Conservation (phyloP, 2,113 vertebrate genomes). For the Thunnus maccoyii region DNA sequence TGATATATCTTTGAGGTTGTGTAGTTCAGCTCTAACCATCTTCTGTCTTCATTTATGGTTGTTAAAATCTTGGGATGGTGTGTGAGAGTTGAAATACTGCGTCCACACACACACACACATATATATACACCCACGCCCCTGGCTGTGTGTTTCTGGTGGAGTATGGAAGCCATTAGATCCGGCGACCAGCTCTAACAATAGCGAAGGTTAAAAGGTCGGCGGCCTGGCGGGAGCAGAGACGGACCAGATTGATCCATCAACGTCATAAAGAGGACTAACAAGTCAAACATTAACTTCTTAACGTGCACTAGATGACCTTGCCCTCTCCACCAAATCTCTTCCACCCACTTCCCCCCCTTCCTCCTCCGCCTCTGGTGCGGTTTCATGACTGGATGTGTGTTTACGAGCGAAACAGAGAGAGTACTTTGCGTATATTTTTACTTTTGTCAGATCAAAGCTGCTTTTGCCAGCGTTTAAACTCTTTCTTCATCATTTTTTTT, state of each 20-base stretch:
- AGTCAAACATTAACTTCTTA: slow-evolving; percentile 76
- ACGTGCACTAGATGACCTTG: slow-evolving; percentile 68
- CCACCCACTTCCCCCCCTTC: not conserved
- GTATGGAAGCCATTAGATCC: slow-evolving; percentile 75
- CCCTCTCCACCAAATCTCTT: slow-evolving; percentile 26
- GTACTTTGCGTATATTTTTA: slow-evolving; percentile 1
- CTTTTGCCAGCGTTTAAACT: not conserved
- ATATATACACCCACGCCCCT: slow-evolving; percentile 1
- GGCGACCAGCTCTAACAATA: slow-evolving; percentile 65
- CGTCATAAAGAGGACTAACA: slow-evolving; percentile 52
- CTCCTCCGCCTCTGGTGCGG: not conserved
- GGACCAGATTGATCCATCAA: slow-evolving; percentile 75
- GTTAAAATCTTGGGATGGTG: not conserved
- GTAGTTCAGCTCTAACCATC: too few relatives aligned
- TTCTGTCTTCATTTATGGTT: too few relatives aligned
- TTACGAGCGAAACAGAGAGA: not conserved
- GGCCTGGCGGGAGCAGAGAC: slow-evolving; percentile 59
- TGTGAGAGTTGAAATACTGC: not conserved
- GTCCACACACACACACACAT: not conserved
- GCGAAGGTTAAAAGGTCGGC: slow-evolving; percentile 58
- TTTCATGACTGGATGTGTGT: slow-evolving; percentile 1
- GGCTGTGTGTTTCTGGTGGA: slow-evolving; percentile 39
- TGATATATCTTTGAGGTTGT: too few relatives aligned
- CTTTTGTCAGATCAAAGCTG: slow-evolving; percentile 30
- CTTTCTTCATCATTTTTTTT: not conserved